phyloP scores from a whole-genome alignment of 2,113 vertebrate species.

The Pelecanus crispus region DNA sequence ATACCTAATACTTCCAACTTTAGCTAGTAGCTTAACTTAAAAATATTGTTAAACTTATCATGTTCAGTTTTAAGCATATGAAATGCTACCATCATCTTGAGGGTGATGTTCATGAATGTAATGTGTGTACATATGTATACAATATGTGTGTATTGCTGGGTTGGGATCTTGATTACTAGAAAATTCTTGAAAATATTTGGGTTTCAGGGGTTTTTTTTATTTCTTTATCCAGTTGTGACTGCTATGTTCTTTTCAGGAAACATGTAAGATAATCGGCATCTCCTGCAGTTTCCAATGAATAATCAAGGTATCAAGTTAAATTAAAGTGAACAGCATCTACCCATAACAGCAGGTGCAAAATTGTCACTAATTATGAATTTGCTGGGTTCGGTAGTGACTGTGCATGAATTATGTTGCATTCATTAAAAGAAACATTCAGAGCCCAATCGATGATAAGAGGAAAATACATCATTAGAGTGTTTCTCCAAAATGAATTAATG shows the following conservation, averaged over 20 bases:
- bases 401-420: constrained; percentile 62
- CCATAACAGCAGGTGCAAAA: constrained; percentile 71
- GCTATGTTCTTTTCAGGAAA: constrained; percentile 30
- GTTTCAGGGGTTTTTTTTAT: not conserved
- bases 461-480: not conserved
- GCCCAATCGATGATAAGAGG: not conserved
- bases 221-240: not conserved
- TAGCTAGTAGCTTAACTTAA: not conserved
- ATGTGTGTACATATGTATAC: no score
- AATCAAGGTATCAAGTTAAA: constrained; percentile 70
- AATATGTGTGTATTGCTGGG: not conserved
- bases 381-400: constrained; percentile 68
- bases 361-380: constrained; percentile 72
- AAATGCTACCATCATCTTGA: not conserved
- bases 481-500: not conserved
- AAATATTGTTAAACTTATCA: not conserved
- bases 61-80: not conserved
- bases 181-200: not conserved
- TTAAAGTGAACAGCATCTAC: constrained; percentile 63
- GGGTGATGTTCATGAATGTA: not conserved
- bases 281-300: constrained; percentile 53
- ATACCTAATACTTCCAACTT: not conserved
- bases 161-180: not conserved
- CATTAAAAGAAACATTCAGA: constrained; percentile 54
- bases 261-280: constrained; percentile 24